phyloP scores from a whole-genome alignment of 2,888 invertebrate genomes.

The Drosophila greeni region DNA sequence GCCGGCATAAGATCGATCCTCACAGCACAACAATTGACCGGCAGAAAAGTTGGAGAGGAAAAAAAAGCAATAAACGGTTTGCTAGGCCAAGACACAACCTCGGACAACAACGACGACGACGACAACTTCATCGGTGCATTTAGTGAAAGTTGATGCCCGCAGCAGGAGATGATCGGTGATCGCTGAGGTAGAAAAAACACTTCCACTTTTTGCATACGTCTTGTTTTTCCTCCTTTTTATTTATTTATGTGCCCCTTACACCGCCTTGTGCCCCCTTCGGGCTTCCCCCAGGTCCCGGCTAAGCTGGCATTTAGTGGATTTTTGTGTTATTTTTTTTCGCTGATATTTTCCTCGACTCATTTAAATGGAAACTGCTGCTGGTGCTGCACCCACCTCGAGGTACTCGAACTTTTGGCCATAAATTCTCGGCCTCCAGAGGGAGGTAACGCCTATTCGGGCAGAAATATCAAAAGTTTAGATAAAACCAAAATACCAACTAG shows the following conservation, averaged over 20 bases:
- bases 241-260: slow-evolving; percentile 13
- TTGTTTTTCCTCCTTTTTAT: slow-evolving; percentile 13
- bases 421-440: slow-evolving; percentile 53
- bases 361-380: slow-evolving; percentile 43
- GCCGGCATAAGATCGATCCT: slow-evolving; percentile 13
- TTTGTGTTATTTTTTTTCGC: background rate
- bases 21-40: slow-evolving; percentile 10
- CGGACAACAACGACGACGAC: slow-evolving; percentile 32
- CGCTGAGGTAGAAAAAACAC: slow-evolving; percentile 27
- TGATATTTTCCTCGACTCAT: slow-evolving; percentile 38
- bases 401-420: slow-evolving; percentile 49
- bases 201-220: slow-evolving; percentile 39
- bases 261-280: background rate
- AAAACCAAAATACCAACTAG: slow-evolving; percentile 29
- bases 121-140: slow-evolving; percentile 52
- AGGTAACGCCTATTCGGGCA: slow-evolving; percentile 24
- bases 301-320: slow-evolving; percentile 29
- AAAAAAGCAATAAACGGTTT: background rate
- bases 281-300: background rate
- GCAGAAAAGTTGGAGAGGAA: slow-evolving; percentile 1
- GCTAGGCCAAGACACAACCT: slow-evolving; percentile 18
- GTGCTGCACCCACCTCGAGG: slow-evolving; percentile 53
- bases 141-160: slow-evolving; percentile 62
- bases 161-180: slow-evolving; percentile 43
- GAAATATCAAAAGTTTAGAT: slow-evolving; percentile 34